Evolutionary conservation across 2,797 vertebrate genomes (phyloP).

Genomic region (Percopsis omiscomaycus): DNA sequence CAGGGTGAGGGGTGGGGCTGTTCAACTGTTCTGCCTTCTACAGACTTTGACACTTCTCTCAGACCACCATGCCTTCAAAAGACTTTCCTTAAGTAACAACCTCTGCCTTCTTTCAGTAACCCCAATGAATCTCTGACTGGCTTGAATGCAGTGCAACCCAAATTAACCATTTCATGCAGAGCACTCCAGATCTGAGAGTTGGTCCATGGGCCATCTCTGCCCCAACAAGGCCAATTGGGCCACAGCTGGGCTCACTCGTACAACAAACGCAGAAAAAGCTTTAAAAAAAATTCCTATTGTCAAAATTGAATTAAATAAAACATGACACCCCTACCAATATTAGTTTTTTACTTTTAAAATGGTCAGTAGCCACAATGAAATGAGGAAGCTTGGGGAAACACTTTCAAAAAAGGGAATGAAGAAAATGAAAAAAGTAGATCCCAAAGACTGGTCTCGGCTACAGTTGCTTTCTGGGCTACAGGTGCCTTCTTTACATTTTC

Average conservation of each 20-base stretch:
- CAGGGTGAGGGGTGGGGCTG: conserved; percentile 58
- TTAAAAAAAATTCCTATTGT: conserved; percentile 21
- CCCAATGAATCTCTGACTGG: conserved; percentile 71
- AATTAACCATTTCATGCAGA: conserved; percentile 44
- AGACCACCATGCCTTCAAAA: conserved; percentile 40
- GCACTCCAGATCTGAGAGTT: conserved; percentile 47
- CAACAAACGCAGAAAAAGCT: conserved; percentile 13
- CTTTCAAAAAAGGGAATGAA: conserved; percentile 39
- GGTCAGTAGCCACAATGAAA: conserved; percentile 68
- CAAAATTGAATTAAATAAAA: conserved; percentile 77
- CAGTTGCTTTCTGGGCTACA: conserved; percentile 38
- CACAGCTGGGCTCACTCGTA: conserved; percentile 57
- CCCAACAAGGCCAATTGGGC: conserved; percentile 48
- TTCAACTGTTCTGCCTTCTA: conserved; percentile 58
- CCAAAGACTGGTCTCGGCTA: conserved; percentile 61
- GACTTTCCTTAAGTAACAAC: conserved; percentile 15
- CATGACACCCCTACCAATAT: conserved; percentile 38
- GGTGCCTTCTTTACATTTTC: conserved; percentile 37
- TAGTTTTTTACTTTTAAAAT: conserved; percentile 58
- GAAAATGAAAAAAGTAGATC: conserved; percentile 31
- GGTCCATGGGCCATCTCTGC: conserved; percentile 57
- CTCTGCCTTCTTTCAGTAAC: conserved; percentile 57
- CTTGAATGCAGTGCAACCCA: conserved; percentile 70
- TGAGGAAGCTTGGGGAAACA: conserved; percentile 26
- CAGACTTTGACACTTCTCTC: conserved; percentile 54